A percentile compares a stretch with the other conserved stretches of the same genome.
phyloP scores from a whole-genome alignment of 2,888 invertebrate species.

The Urechis unicinctus region DNA sequence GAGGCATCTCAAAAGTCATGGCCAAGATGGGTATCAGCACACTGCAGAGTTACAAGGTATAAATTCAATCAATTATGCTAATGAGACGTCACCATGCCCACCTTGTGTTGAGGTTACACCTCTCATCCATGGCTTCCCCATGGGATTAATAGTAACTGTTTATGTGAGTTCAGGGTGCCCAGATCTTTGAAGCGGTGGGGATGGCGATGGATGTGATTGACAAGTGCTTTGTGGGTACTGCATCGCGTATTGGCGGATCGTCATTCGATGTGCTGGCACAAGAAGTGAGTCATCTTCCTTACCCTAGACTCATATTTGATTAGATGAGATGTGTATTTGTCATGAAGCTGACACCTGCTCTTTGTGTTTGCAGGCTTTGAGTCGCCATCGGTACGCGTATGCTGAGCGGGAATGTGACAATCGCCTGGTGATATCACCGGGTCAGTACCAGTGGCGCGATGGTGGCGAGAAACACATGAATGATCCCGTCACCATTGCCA shows the following conservation, averaged over 20 bases:
- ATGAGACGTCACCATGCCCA: too few relatives aligned
- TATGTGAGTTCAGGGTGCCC: slow-evolving; percentile 64
- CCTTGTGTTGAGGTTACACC: background rate
- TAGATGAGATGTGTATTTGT: background rate
- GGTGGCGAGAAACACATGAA: slow-evolving; percentile 97
- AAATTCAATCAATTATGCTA: too few relatives aligned
- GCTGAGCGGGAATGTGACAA: slow-evolving; percentile 64
- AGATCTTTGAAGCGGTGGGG: slow-evolving; percentile 98
- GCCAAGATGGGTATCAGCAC: slow-evolving; percentile 99
- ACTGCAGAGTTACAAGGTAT: slow-evolving; percentile 85
- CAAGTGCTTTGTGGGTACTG: slow-evolving; percentile 77
- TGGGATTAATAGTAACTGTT: too few relatives aligned
- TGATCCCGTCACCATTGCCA: slow-evolving; percentile 79
- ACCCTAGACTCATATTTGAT: background rate
- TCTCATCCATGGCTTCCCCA: too few relatives aligned
- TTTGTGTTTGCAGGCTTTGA: slow-evolving; percentile 13
- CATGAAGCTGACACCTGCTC: background rate
- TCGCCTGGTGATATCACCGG: slow-evolving; percentile 77
- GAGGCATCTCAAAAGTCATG: slow-evolving; percentile 88
- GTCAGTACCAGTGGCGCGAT: slow-evolving; percentile 91
- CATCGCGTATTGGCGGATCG: slow-evolving; percentile 77
- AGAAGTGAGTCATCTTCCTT: slow-evolving; percentile 58
- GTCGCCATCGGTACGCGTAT: slow-evolving; percentile 71
- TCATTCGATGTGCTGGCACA: slow-evolving; percentile 79
- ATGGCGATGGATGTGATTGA: slow-evolving; percentile 78